Evolutionary conservation across 1,140 invertebrate species (phyloP), one percentile per base, ranked within the genome.

Genomic region (Lerema accius): DNA sequence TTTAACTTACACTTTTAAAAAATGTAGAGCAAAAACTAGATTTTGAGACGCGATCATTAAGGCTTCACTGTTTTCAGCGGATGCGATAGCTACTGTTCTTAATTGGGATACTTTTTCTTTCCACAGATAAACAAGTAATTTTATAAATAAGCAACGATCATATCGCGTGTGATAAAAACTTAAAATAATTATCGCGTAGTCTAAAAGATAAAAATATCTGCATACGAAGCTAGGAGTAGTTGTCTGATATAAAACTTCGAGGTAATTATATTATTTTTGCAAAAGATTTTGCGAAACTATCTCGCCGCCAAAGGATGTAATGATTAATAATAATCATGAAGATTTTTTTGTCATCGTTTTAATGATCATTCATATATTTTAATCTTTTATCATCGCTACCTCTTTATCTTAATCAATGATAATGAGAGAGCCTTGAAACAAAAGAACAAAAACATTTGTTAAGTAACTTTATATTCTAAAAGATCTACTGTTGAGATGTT

Each of bases 21-120:
- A 49, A 50, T 58, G 28, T 51, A 46, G 28, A 67, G 71, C 61
- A 86, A 88, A 84, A 88, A 88, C 82, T 82, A 80, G 84, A 84
- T 82, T 88, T 88, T 79, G 78, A 84, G 76, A 80, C 66, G 72
- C 43, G 63, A 69, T 74, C 74, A 84, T 85, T 87, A 85, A 80
- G 50, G 65, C 62, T 71, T 32, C 39, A 48, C 55, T 59, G 42
- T 59, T 59, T 48, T 75, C 71, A 82, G 56, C 81, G 83, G 84
- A 88, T 88, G 77, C 70, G 72, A 74, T 76, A 77, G 72, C 68
- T 76, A 78, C 73, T 71, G 71, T 68, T 67, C 65, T 86, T 86
- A 86, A 85, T 88, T 85, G 79, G 81, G 71, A 78, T 76, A 59
- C 73, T 76, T 75, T 78, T 76, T 74, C 67, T 74, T 77, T 80